These are phyloP conservation scores for Glaucomys volans DNA, from an alignment of 2,113 vertebrate species.

Conservation along the genomic window DNA sequence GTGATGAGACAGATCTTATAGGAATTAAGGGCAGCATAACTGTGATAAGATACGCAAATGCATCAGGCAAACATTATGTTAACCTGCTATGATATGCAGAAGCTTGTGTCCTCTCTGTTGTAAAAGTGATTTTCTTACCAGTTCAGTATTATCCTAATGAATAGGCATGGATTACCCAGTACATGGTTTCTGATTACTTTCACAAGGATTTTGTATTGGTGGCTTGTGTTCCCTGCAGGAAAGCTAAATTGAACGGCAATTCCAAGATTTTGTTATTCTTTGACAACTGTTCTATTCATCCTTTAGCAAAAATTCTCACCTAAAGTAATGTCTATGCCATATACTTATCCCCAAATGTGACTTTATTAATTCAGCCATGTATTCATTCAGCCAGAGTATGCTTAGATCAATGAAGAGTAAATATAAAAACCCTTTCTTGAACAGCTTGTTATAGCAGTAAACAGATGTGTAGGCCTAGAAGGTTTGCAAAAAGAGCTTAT, in stretches of 20 bases:
- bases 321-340: background rate
- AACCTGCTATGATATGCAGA: background rate
- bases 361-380: background rate
- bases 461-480: background rate
- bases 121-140: background rate
- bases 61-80: background rate
- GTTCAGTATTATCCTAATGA: background rate
- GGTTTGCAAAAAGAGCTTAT: too few relatives aligned
- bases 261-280: background rate
- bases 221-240: background rate
- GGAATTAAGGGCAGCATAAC: background rate
- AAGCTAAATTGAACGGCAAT: background rate
- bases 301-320: background rate
- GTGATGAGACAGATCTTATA: too few relatives aligned
- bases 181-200: background rate
- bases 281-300: background rate
- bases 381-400: background rate
- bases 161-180: background rate
- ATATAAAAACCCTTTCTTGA: background rate
- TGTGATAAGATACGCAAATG: background rate
- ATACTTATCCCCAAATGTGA: background rate
- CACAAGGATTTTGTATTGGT: background rate
- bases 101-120: background rate
- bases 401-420: background rate
- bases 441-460: background rate